Percentiles rank a stretch among this genome's conserved stretches.
Evolutionary conservation across 2,888 invertebrate species (phyloP).

Genomic region (Ophraella communa): DNA sequence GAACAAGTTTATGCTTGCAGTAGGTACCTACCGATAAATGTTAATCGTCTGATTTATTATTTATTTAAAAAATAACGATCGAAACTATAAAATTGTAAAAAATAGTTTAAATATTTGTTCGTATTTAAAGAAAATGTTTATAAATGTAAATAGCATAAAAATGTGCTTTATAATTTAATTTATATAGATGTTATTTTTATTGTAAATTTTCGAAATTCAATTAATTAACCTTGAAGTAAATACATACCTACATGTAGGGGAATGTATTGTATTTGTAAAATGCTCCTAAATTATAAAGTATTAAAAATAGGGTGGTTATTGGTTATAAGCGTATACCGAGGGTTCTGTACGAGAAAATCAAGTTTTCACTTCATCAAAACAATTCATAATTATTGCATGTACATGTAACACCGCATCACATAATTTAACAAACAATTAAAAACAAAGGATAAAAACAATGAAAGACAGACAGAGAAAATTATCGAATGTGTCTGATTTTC

Average conservation of each 20-base stretch:
- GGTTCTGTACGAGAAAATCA: too few relatives aligned
- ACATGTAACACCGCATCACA: conserved; percentile 38
- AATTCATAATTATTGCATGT: too few relatives aligned
- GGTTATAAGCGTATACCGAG: too few relatives aligned
- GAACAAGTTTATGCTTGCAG: too few relatives aligned
- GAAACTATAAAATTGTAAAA: conserved; percentile 10
- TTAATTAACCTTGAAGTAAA: conserved; percentile 36
- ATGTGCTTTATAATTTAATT: conserved; percentile 32
- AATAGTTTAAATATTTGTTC: conserved; percentile 17
- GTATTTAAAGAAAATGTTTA: conserved; percentile 31
- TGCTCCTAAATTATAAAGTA: too few relatives aligned
- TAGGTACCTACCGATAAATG: too few relatives aligned
- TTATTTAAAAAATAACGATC: conserved; percentile 17
- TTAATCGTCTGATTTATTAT: too few relatives aligned
- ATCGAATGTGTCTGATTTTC: conserved; percentile 19
- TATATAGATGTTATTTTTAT: conserved; percentile 30
- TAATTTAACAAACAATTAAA: conserved; percentile 38
- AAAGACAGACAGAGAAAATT: conserved; percentile 51
- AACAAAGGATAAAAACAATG: conserved; percentile 34
- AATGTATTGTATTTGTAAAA: too few relatives aligned
- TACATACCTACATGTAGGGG: conserved; percentile 20
- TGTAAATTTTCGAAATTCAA: conserved; percentile 34
- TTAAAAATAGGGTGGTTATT: too few relatives aligned
- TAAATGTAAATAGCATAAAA: conserved; percentile 39
- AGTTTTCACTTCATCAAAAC: too few relatives aligned